These are phyloP conservation scores for Heteromormyrus szaboi DNA, from an alignment of 2,797 vertebrate species.

Conservation along the genomic window DNA sequence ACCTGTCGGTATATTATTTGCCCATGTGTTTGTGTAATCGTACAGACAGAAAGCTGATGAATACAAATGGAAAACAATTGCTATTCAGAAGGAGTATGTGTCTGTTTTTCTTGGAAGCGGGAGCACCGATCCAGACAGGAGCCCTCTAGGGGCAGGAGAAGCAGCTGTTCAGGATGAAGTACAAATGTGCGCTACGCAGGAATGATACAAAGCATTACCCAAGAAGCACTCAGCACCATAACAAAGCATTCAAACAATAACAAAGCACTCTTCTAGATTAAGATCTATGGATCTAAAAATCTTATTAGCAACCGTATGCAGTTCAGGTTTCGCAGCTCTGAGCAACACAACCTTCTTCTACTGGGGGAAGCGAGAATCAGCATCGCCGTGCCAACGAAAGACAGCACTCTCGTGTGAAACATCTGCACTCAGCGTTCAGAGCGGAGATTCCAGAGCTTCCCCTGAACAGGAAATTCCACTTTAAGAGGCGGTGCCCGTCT, in stretches of 20 bases:
- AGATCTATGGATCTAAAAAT: not conserved
- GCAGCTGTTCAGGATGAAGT: not conserved
- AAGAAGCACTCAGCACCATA: not conserved
- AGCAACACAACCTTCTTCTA: not conserved
- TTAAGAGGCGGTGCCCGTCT: not conserved
- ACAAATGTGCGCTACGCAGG: not conserved
- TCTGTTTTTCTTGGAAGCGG: not conserved
- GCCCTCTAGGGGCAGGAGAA: not conserved
- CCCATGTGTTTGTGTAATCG: not conserved
- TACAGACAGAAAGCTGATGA: not conserved
- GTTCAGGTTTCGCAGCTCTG: not conserved
- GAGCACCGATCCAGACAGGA: not conserved
- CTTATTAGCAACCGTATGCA: not conserved
- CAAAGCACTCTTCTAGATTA: not conserved
- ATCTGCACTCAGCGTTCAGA: not conserved
- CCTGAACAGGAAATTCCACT: not conserved
- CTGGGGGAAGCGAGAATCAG: not conserved
- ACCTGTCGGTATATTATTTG: not conserved
- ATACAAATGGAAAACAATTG: conserved; percentile 7
- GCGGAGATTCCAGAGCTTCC: not conserved
- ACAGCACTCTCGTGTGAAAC: not conserved
- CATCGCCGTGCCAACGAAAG: not conserved
- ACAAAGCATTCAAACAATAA: not conserved
- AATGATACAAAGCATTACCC: not conserved
- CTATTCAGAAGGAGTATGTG: not conserved